These are phyloP conservation scores for Uloborus diversus DNA, from an alignment of 1,140 invertebrate genomes.

Conservation along the genomic window DNA sequence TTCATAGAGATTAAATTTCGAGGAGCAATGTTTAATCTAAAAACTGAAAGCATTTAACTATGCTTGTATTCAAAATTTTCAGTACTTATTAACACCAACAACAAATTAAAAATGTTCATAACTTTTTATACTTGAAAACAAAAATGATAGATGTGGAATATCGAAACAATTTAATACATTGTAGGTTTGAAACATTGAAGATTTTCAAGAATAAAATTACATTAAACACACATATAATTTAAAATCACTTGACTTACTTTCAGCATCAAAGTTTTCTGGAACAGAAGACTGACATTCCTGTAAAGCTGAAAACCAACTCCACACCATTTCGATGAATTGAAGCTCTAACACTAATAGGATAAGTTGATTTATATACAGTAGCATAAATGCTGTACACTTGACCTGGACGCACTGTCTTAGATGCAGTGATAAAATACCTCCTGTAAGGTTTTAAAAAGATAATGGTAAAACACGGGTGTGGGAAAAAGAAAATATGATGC, in stretches of 20 bases:
- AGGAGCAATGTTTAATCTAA: too few relatives aligned
- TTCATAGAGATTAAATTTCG: too few relatives aligned
- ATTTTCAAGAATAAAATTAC: background rate
- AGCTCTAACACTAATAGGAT: slow-evolving; percentile 80
- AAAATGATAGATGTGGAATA: background rate
- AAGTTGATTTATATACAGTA: slow-evolving; percentile 76
- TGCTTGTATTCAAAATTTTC: too few relatives aligned
- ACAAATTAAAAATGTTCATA: background rate
- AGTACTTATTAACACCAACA: background rate
- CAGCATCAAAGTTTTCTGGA: slow-evolving; percentile 83
- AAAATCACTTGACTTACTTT: slow-evolving; percentile 68
- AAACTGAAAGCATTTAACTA: too few relatives aligned
- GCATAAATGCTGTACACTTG: slow-evolving; percentile 85
- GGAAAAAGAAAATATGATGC: background rate
- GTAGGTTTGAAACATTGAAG: background rate
- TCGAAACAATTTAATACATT: background rate
- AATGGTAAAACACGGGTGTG: background rate
- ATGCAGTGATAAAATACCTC: slow-evolving; percentile 88
- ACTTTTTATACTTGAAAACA: background rate
- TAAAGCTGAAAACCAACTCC: slow-evolving; percentile 79
- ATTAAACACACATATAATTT: background rate
- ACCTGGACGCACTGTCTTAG: slow-evolving; percentile 83
- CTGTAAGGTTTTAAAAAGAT: slow-evolving; percentile 64
- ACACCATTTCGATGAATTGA: slow-evolving; percentile 88
- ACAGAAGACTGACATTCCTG: slow-evolving; percentile 80